Percentiles rank a stretch among this genome's conserved stretches.
Evolutionary conservation across 2,113 vertebrate genomes (phyloP).

Genomic region (Psittacula cyanocephala): DNA sequence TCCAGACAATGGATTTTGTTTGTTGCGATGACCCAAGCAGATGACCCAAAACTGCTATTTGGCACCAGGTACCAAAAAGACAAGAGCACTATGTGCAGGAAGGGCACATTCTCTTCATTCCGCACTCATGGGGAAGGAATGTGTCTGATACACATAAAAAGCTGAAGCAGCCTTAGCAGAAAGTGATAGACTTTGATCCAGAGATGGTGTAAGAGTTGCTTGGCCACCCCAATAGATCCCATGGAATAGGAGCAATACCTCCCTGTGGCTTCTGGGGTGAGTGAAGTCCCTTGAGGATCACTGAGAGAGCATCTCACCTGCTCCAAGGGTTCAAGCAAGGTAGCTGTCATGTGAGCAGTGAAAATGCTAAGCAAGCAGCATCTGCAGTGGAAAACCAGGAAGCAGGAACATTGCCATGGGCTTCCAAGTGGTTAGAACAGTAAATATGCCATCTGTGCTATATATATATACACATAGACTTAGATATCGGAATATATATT

Average conservation of each 20-base stretch:
- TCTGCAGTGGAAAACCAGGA: background rate
- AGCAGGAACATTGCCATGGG: background rate
- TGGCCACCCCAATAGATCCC: background rate
- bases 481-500: background rate
- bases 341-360: background rate
- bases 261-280: background rate
- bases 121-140: background rate
- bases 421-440: background rate
- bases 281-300: background rate
- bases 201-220: background rate
- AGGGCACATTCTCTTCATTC: background rate
- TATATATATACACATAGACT: background rate
- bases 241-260: background rate
- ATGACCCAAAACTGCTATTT: background rate
- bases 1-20: background rate
- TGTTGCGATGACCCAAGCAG: background rate
- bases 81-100: background rate
- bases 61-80: background rate
- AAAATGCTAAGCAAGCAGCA: background rate
- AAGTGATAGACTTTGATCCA: background rate
- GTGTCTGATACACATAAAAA: background rate
- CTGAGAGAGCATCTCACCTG: background rate
- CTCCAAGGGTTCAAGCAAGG: background rate
- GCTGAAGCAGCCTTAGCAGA: background rate
- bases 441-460: background rate